Evolutionary conservation across 2,113 vertebrate genomes (phyloP).

Genomic region (Agapornis roseicollis): DNA sequence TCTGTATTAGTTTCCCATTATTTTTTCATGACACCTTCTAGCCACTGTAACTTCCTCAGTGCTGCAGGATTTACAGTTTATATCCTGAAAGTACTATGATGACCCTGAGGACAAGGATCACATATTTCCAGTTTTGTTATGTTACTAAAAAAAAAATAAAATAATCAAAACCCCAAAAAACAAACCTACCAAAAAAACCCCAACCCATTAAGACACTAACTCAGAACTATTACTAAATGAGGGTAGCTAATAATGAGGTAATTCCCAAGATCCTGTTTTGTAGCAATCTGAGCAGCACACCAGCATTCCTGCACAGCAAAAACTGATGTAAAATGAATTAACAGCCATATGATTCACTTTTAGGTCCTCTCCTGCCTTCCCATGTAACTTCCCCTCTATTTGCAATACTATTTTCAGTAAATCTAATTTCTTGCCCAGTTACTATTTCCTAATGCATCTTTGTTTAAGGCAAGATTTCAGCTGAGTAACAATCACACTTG

Average conservation of each 20-base stretch:
- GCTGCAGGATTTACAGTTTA: slow-evolving; percentile 63
- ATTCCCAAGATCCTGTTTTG: neutral
- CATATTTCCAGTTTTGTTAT: slow-evolving; percentile 28
- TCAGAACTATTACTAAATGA: neutral
- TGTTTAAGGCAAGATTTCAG: slow-evolving; percentile 43
- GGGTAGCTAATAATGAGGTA: slow-evolving; percentile 3
- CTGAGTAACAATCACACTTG: neutral
- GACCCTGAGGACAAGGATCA: slow-evolving; percentile 2
- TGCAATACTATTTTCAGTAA: slow-evolving; percentile 34
- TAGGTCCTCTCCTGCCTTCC: slow-evolving; percentile 24
- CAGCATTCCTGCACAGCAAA: neutral
- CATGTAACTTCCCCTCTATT: slow-evolving; percentile 29
- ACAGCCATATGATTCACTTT: slow-evolving; percentile 22
- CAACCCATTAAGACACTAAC: neutral
- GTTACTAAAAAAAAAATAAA: slow-evolving; percentile 6
- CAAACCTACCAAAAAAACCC: neutral
- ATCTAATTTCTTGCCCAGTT: neutral
- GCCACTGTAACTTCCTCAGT: slow-evolving; percentile 35
- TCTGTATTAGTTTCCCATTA: slow-evolving; percentile 63
- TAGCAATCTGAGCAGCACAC: slow-evolving; percentile 27
- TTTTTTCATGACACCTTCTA: slow-evolving; percentile 64
- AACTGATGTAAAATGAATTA: slow-evolving; percentile 8
- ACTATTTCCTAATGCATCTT: slow-evolving; percentile 30
- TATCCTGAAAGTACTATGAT: slow-evolving; percentile 17
- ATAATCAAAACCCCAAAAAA: too few species aligned